phyloP scores from a whole-genome alignment of 2,888 invertebrate genomes.

The Cheilosia grossa region DNA sequence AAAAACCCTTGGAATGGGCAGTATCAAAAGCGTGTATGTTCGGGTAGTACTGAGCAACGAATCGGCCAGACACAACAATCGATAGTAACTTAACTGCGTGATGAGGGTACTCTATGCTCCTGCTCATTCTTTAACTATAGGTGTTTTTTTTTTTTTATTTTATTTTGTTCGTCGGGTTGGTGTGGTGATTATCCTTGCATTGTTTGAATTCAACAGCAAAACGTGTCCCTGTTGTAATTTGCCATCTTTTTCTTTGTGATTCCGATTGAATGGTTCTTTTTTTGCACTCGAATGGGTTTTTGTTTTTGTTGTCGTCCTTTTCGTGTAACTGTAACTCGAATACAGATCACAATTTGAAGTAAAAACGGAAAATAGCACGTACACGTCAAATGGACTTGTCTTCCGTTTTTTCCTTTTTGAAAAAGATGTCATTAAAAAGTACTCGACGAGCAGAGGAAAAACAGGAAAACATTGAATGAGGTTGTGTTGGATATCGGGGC shows the following conservation, averaged over 20 bases:
- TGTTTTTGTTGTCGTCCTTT: neutral
- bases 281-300: slow-evolving; percentile 14
- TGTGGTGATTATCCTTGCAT: slow-evolving; percentile 71
- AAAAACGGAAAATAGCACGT: slow-evolving; percentile 69
- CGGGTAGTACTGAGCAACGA: slow-evolving; percentile 18
- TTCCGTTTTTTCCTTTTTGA: slow-evolving; percentile 16
- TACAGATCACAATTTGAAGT: slow-evolving; percentile 57
- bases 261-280: slow-evolving; percentile 70
- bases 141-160: slow-evolving; percentile 23
- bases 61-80: slow-evolving; percentile 42
- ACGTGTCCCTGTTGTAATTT: slow-evolving; percentile 73
- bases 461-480: slow-evolving; percentile 56
- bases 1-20: neutral
- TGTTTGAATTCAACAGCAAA: slow-evolving; percentile 64
- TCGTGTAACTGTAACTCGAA: slow-evolving; percentile 22
- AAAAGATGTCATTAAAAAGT: slow-evolving; percentile 72
- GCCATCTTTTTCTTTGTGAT: slow-evolving; percentile 75
- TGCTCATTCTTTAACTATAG: slow-evolving; percentile 57
- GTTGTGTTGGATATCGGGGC: slow-evolving; percentile 18
- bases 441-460: slow-evolving; percentile 49
- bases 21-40: slow-evolving; percentile 25
- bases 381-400: slow-evolving; percentile 71
- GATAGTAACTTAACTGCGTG: slow-evolving; percentile 71
- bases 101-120: slow-evolving; percentile 56
- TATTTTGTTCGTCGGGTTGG: slow-evolving; percentile 18